These are phyloP conservation scores for Pomatostomus ruficeps DNA, from an alignment of 2,113 vertebrate genomes.

Conservation along the genomic window DNA sequence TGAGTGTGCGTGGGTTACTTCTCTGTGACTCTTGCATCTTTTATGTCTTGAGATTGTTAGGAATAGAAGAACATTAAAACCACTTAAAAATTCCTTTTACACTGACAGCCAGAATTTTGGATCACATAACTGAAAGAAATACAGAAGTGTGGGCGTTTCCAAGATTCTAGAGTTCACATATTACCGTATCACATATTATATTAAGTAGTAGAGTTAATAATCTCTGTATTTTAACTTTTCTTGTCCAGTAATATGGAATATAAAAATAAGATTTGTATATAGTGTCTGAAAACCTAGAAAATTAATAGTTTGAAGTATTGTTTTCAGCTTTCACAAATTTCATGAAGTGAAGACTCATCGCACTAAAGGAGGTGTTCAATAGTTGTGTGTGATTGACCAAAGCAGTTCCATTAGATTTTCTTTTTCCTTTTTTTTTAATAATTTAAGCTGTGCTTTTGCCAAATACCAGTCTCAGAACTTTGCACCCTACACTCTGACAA, in stretches of 20 bases:
- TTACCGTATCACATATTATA: too few relatives aligned
- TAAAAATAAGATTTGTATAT: not conserved
- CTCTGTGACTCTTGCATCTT: not conserved
- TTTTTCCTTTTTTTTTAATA: not conserved
- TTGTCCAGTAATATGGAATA: not conserved
- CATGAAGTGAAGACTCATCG: not conserved
- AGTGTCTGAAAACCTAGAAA: not conserved
- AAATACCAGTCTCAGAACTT: not conserved
- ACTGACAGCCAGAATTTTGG: not conserved
- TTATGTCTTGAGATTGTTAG: not conserved
- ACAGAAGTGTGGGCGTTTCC: not conserved
- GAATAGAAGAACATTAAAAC: not conserved
- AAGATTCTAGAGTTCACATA: not conserved
- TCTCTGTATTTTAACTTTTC: not conserved
- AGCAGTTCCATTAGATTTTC: not conserved
- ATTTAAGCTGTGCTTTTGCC: not conserved
- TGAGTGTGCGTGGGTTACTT: not conserved
- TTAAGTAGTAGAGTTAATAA: not conserved
- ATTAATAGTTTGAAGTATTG: not conserved
- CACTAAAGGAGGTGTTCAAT: not conserved
- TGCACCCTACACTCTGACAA: not conserved
- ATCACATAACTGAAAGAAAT: not conserved
- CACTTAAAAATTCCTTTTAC: not conserved
- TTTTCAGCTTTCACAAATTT: not conserved
- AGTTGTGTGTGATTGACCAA: not conserved